Conservation (phyloP, 2,888 invertebrate genomes). For the Marasmarcha lunaedactyla region DNA sequence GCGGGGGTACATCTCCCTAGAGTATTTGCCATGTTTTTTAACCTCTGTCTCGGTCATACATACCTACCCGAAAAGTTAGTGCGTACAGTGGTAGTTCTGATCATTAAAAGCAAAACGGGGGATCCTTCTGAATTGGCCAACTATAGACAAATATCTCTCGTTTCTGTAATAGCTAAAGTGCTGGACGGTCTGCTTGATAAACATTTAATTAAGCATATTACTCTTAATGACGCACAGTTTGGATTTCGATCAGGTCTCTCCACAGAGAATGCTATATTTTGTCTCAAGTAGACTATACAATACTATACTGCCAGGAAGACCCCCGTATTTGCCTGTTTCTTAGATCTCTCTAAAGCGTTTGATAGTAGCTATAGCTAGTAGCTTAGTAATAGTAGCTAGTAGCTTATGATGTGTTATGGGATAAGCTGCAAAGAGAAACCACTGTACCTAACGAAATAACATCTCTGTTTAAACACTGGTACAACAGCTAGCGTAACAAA, state of each 20-base stretch:
- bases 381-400: not conserved
- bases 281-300: not conserved
- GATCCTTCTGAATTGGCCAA: slow-evolving; percentile 12
- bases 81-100: slow-evolving; percentile 14
- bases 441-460: too few species aligned
- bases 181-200: slow-evolving; percentile 2
- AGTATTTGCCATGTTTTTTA: slow-evolving; percentile 12
- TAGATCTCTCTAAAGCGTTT: slow-evolving; percentile 3
- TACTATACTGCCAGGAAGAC: not conserved
- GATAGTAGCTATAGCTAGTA: too few species aligned
- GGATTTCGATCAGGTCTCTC: not conserved
- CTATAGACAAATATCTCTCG: slow-evolving; percentile 15
- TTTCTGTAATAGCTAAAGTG: slow-evolving; percentile 11
- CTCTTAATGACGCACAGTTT: not conserved
- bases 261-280: slow-evolving; percentile 3
- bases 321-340: not conserved
- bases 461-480: slow-evolving; percentile 3
- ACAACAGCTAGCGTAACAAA: slow-evolving; percentile 8
- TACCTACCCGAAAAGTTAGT: slow-evolving; percentile 5
- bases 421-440: too few species aligned
- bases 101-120: slow-evolving; percentile 16
- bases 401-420: too few species aligned
- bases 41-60: slow-evolving; percentile 11
- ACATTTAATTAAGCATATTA: too few species aligned
- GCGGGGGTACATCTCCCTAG: slow-evolving; percentile 12